Evolutionary conservation across 2,113 vertebrate species (phyloP).

Genomic region (Callorhinus ursinus): DNA sequence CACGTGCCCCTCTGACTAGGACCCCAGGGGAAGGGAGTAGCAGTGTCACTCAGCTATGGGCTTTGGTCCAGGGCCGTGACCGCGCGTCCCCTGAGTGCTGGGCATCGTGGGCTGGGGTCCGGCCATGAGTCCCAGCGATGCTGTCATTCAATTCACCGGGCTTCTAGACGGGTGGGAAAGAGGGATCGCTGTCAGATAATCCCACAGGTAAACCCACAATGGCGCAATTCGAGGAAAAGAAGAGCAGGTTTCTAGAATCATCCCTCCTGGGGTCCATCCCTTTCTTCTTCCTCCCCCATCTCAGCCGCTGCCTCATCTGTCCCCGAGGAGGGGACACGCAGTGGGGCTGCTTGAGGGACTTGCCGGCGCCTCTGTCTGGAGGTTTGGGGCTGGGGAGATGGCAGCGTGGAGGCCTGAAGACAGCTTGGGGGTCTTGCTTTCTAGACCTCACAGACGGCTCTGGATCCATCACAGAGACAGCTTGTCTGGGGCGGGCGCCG

Average conservation of each 20-base stretch:
- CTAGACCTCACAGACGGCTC: background rate
- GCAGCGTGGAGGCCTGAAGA: background rate
- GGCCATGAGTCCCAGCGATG: accelerated
- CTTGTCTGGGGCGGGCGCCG: accelerated
- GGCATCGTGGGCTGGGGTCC: background rate
- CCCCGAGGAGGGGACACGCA: background rate
- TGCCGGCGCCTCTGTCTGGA: background rate
- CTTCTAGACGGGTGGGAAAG: background rate
- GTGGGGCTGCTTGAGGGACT: background rate
- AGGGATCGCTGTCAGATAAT: accelerated
- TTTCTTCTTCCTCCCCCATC: background rate
- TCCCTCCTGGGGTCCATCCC: background rate
- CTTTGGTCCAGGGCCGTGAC: background rate
- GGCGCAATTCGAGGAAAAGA: background rate
- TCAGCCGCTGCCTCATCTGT: background rate
- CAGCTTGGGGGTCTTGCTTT: background rate
- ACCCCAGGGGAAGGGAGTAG: background rate
- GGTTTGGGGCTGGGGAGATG: background rate
- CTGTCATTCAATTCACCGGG: background rate
- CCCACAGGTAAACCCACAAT: accelerated
- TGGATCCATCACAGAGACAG: no score
- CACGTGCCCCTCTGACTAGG: accelerated
- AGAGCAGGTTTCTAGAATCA: background rate
- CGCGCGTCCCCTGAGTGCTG: background rate
- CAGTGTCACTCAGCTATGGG: background rate